Percentiles rank a stretch among this genome's conserved stretches.
Evolutionary conservation across 1,140 invertebrate species (phyloP).

Genomic region (Octopus bimaculoides): DNA sequence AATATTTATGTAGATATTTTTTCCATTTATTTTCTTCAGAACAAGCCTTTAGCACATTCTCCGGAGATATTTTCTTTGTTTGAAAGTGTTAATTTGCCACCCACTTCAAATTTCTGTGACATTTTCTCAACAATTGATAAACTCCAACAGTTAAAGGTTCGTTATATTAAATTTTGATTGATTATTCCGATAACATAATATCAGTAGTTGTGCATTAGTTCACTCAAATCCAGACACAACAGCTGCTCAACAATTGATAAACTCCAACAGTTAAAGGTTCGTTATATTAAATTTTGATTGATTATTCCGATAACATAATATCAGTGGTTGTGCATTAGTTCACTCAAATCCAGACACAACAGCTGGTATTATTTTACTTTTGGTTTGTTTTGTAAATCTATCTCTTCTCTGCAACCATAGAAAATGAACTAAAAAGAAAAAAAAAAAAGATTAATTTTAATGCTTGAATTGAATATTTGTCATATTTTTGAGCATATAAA

Average conservation of each 20-base stretch:
- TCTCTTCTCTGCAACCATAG: too few relatives aligned
- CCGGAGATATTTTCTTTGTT: slow-evolving; percentile 52
- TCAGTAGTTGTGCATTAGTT: not conserved
- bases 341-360: not conserved
- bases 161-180: not conserved
- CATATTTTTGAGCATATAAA: too few relatives aligned
- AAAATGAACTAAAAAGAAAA: too few relatives aligned
- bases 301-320: not conserved
- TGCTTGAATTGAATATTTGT: too few relatives aligned
- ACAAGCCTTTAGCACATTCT: slow-evolving; percentile 46
- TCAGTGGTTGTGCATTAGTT: not conserved
- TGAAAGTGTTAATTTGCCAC: slow-evolving; percentile 39
- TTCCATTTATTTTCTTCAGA: slow-evolving; percentile 30
- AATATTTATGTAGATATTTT: not conserved
- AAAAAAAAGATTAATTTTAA: too few relatives aligned
- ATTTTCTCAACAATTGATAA: slow-evolving; percentile 43
- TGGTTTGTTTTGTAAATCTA: too few relatives aligned
- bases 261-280: slow-evolving; percentile 44
- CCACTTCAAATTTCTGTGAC: slow-evolving; percentile 43
- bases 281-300: not conserved
- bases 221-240: not conserved
- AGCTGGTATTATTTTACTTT: too few relatives aligned
- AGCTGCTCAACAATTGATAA: slow-evolving; percentile 38
- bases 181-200: not conserved
- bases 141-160: slow-evolving; percentile 44